Evolutionary conservation across 2,888 invertebrate species (phyloP).

Genomic region (Nomada goodeniana): DNA sequence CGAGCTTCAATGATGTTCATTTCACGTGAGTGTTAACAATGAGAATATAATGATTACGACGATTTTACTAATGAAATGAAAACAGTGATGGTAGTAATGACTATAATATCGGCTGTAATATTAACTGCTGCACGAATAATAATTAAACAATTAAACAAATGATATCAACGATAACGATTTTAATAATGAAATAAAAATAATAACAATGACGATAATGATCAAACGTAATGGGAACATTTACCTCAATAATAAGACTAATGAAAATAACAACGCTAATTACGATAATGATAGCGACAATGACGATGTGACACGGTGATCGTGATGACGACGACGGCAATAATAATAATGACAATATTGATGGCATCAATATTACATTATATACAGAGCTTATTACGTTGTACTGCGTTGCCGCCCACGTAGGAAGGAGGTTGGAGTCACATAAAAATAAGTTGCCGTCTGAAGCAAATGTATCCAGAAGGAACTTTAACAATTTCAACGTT

Average conservation of each 20-base stretch:
- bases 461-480: neutral
- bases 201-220: slow-evolving; percentile 1
- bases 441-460: neutral
- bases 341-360: slow-evolving; percentile 44
- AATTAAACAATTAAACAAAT: neutral
- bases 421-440: neutral
- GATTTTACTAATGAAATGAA: neutral
- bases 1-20: slow-evolving; percentile 26
- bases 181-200: neutral
- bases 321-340: slow-evolving; percentile 22
- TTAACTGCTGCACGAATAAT: neutral
- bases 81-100: neutral
- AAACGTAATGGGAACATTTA: neutral
- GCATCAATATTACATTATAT: slow-evolving; percentile 80
- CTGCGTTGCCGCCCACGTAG: slow-evolving; percentile 66
- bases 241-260: neutral
- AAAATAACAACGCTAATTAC: slow-evolving; percentile 9
- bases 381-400: slow-evolving; percentile 75
- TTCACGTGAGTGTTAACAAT: neutral
- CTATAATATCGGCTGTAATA: neutral
- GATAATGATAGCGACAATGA: neutral
- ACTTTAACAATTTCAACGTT: neutral
- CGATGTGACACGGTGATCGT: neutral
- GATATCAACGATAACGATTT: neutral
- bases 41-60: neutral